Evolutionary conservation across 2,113 vertebrate species (phyloP), one percentile per base, ranked within the genome.

Genomic region (Harpagus bidentatus): DNA sequence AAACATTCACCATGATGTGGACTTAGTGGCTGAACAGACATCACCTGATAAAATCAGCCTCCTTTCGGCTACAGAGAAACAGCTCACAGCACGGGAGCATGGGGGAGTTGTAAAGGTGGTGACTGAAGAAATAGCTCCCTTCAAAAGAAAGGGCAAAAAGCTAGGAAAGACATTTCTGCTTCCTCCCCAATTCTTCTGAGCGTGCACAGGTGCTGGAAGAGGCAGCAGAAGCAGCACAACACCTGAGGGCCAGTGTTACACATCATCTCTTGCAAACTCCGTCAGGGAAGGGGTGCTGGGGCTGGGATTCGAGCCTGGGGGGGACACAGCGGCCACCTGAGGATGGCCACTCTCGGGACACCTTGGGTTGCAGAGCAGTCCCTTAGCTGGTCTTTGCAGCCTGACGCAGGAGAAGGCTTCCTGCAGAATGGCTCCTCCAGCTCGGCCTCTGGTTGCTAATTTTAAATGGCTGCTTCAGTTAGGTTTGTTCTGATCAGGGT

Each of bases 231-330:
- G 69, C 36, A 69, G 18, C 36, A 31, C 29, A 50, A 0, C 6
- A 1, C 63, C 23, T 43, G 23, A 28, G 63, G 31, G 29, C 47
- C 0, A 0, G 10, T 7, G 21, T 52, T 52, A 12, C 11, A 28
- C 29, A 38, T 48, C 1, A 2, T 16, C 55, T 58, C 45, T 45
- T 55, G 25, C 36, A 53, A 58, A 59, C 7, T n/a, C 52, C 20
- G 7, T 28, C 13, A 36, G 76, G 58, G 40, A 34, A 53, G 43
- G 28, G n/a, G 8, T 72, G 22, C 14, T 78, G 70, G 55, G 22
- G 14, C 43, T 82, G 50, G 34, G 36, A 59, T 13, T 5, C 5
- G 50, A 88, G 29, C 7, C 50, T 40, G 8, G 15, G 21, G 14
- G 23, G 28, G 13, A 11, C 52, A 58, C 1, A 5, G 1, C 1